phyloP scores from a whole-genome alignment of 1,140 invertebrate genomes.

The Parasteatoda tepidariorum region DNA sequence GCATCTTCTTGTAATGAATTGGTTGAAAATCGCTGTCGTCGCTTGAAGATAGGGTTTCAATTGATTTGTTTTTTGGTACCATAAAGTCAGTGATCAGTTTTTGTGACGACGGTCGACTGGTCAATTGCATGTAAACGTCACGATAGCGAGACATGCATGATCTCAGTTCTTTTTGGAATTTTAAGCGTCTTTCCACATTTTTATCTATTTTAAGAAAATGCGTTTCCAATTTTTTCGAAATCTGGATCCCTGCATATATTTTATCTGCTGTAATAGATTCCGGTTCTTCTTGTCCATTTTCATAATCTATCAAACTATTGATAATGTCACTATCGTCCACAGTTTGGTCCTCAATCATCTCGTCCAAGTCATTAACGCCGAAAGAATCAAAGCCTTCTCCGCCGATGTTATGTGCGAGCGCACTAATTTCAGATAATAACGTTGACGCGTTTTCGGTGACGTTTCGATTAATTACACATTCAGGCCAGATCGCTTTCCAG shows the following conservation, averaged over 20 bases:
- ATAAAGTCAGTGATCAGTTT: conserved; percentile 19
- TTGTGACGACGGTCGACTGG: neutral
- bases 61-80: conserved; percentile 13
- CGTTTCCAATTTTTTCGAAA: neutral
- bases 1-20: conserved; percentile 6
- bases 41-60: conserved; percentile 17
- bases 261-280: conserved; percentile 17
- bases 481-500: conserved; percentile 3
- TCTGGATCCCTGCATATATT: conserved; percentile 3
- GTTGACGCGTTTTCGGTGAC: conserved; percentile 2
- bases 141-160: conserved; percentile 19
- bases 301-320: conserved; percentile 20
- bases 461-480: conserved; percentile 23
- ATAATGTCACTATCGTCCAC: conserved; percentile 7
- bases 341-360: conserved; percentile 31
- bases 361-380: conserved; percentile 12
- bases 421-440: conserved; percentile 21
- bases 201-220: conserved; percentile 29
- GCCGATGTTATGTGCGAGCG: conserved; percentile 22
- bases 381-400: conserved; percentile 4
- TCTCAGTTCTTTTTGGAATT: conserved; percentile 28
- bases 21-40: conserved; percentile 33
- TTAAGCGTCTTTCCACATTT: conserved; percentile 34
- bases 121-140: conserved; percentile 7
- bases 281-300: conserved; percentile 3